Evolutionary conservation across 2,888 invertebrate genomes (phyloP).

Genomic region (Pseudococcus viburni): DNA sequence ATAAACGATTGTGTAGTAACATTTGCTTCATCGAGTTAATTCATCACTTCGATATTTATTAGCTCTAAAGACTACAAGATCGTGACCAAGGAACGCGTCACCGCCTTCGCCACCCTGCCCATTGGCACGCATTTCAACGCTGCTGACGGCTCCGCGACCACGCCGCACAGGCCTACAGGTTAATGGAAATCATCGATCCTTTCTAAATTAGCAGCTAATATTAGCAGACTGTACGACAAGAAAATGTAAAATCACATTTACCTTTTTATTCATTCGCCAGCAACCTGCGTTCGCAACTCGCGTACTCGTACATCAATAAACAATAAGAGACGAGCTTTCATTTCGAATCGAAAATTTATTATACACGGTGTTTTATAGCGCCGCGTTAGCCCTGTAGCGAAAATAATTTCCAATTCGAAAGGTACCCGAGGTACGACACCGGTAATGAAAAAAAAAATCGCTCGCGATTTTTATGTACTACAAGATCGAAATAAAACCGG

Average conservation of each 20-base stretch:
- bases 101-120: not conserved
- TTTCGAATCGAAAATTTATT: conserved; percentile 34
- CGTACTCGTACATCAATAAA: not conserved
- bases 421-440: not conserved
- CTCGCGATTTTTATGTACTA: conserved; percentile 41
- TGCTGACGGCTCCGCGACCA: not conserved
- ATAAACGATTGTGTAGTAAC: conserved; percentile 24
- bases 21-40: conserved; percentile 31
- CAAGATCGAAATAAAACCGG: conserved; percentile 1
- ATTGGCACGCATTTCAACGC: not conserved
- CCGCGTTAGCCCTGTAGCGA: not conserved
- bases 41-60: conserved; percentile 52
- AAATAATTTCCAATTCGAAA: conserved; percentile 48
- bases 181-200: conserved; percentile 57
- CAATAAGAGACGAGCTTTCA: conserved; percentile 11
- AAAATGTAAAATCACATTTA: conserved; percentile 37
- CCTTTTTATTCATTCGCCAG: not conserved
- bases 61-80: conserved; percentile 12
- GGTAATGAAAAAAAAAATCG: not conserved
- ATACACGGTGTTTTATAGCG: not conserved
- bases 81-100: conserved; percentile 37
- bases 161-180: not conserved
- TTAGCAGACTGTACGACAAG: not conserved
- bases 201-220: conserved; percentile 55
- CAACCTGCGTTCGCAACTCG: not conserved